Conservation (phyloP, 2,113 vertebrate genomes). For the Tauraco erythrolophus region DNA sequence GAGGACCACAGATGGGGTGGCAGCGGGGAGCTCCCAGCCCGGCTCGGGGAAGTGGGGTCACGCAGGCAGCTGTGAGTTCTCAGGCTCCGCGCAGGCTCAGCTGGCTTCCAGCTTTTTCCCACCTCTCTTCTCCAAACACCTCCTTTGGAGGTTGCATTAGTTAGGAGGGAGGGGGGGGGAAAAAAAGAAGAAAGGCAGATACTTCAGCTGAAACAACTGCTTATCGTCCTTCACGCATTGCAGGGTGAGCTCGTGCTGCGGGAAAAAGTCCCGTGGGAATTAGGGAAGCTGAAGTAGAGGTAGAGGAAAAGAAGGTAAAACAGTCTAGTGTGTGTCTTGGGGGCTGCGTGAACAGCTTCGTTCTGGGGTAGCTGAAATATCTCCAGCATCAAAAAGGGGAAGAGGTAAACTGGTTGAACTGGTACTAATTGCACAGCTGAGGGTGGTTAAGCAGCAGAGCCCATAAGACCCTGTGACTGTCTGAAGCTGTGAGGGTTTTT, state of each 20-base stretch:
- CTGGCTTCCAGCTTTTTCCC: not conserved
- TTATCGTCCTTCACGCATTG: not conserved
- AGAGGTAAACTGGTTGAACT: not conserved
- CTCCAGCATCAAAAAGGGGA: not conserved
- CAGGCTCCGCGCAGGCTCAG: not conserved
- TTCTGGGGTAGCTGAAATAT: not conserved
- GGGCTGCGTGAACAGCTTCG: not conserved
- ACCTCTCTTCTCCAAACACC: not conserved
- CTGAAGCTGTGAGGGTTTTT: not conserved
- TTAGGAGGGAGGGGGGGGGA: not conserved
- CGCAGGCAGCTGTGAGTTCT: rapidly evolving
- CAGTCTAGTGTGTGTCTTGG: rapidly evolving
- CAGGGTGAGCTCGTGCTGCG: not conserved
- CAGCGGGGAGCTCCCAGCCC: not conserved
- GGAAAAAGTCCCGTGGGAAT: not conserved
- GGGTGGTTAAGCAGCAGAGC: not conserved
- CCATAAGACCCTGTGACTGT: rapidly evolving
- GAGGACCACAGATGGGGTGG: rapidly evolving
- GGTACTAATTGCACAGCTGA: not conserved
- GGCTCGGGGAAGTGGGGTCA: not conserved
- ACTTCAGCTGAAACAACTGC: not conserved
- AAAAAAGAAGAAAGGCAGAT: not conserved
- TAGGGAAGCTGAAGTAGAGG: not conserved
- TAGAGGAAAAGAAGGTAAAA: not conserved
- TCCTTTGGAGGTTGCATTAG: not conserved